A percentile compares a stretch with the other conserved stretches of the same genome.
Conservation (phyloP, 2,888 invertebrate species). For the Lymantria monacha region DNA sequence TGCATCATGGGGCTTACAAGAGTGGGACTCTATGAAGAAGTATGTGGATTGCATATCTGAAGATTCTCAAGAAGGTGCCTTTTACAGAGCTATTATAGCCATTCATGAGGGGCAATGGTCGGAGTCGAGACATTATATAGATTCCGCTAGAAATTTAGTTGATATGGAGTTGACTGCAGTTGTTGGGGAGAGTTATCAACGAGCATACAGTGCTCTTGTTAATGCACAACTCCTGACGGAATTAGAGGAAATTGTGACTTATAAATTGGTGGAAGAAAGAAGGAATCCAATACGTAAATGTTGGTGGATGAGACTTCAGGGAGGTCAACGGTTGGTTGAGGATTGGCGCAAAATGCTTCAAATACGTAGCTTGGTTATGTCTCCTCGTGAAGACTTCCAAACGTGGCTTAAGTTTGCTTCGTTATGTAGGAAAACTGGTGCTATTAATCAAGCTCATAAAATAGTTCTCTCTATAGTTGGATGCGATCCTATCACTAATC, state of each 20-base stretch:
- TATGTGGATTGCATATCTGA: conserved; percentile 93
- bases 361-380: conserved; percentile 95
- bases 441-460: conserved; percentile 93
- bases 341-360: conserved; percentile 99
- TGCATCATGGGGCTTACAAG: conserved; percentile 96
- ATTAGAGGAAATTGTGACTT: conserved; percentile 98
- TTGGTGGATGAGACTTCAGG: conserved; percentile 98
- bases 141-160: conserved; percentile 94
- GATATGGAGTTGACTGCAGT: conserved; percentile 98
- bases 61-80: conserved; percentile 96
- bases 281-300: conserved; percentile 88
- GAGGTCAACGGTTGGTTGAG: conserved; percentile 96
- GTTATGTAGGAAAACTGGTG: conserved; percentile 96
- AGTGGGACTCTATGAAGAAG: conserved; percentile 97
- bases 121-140: conserved; percentile 90
- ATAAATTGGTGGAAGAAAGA: conserved; percentile 96
- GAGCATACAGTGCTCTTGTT: conserved; percentile 97
- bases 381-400: conserved; percentile 95
- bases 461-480: conserved; percentile 93
- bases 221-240: conserved; percentile 98
- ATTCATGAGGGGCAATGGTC: conserved; percentile 91
- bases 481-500: conserved; percentile 88
- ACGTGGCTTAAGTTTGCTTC: conserved; percentile 99
- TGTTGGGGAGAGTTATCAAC: conserved; percentile 96
- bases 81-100: conserved; percentile 95